Evolutionary conservation across 2,888 invertebrate genomes (phyloP), one percentile per base, ranked within the genome.

Genomic region (Neocrepidodera transversa): DNA sequence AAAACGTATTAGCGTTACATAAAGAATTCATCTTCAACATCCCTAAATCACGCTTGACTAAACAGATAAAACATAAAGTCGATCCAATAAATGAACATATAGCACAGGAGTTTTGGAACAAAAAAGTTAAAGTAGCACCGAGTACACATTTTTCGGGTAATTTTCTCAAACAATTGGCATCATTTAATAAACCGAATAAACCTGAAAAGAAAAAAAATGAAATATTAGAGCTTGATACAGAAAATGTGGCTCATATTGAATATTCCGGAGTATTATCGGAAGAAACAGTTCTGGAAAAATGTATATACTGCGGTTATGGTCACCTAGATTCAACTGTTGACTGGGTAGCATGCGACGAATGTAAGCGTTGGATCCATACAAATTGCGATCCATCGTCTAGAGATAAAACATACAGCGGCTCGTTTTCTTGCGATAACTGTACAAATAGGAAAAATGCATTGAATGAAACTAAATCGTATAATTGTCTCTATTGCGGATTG

Each of bases 291-390:
- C 1, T 10, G 11, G 47, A 54, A 50, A 54, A 38, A 20, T 62
- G 58, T 32, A 8, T 50, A 14, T 57, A 60, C 18, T 60, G 63
- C 35, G 56, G 56, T 6, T 18, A 18, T 16, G 47, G 55, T 18
- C 20, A 40, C 17, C 32, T 47, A 2, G 48, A 60, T 42, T 13
- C 10, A 13, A 38, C 45, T 16, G 28, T 26, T 14, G 30, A 17
- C 8, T 62, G 62, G 62, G 48, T 60, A 13, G 23, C 45, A 23
- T 60, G 63, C 20, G 60, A 63, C 18, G 16, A 4, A 1, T 63
- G 63, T 23, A 2, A 56, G 1, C 30, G 20, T 13, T 60, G 63
- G 60, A 43, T 63, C 6, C 59, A 62, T 18, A 50, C 42, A 57
- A 47, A 8, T 7, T 57, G 56, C 62, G 42, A 28, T 20, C 40